Base-by-base conservation (phyloP, 2,113 vertebrate genomes). In the Periophthalmus modestus region DNA sequence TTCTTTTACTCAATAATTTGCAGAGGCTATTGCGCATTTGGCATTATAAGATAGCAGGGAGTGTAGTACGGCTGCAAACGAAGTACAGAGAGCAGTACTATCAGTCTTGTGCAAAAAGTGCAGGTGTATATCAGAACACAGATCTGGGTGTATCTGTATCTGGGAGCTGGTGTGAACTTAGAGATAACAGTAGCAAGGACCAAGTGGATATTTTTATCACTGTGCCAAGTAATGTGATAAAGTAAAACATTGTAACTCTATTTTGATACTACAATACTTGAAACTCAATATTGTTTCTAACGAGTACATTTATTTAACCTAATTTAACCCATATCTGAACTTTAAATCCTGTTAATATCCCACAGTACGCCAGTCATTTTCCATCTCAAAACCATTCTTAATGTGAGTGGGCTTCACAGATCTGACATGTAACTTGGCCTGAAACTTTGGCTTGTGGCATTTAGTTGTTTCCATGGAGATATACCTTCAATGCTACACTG, bases 111-210 rank as follows among this genome's bases (percentile, higher is more conserved):
- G 54, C 18, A n/a, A 71, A 55, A 81, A 76, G 75, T 66, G 46
- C 48, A 24, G 13, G 36, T 57, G 1, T 0, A 4, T 82, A 82
- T 77, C 54, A 48, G 43, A 72, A 77, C n/a, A 78, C 77, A 75
- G 66, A 75, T 66, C 47, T 2, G 15, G n/a, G 57, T 82, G 28
- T 28, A 28, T 28, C 9, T 43, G 66, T 73, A 36, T 83, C 59
- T 82, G 76, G 48, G 16, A 77, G 74, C 69, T 58, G 61, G 36
- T 73, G 67, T 81, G 82, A 62, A 71, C 80, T 85, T 43, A 69
- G 24, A 77, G 71, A 82, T 80, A 78, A 85, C 61, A 15, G 13
- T 47, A 76, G 66, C 23, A 79, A 55, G 62, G 59, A 43, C 68
- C 48, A n/a, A 77, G 23, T 4, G 5, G 15, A 61, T 71, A 36